Conservation (phyloP, 2,888 invertebrate genomes). For the Candidula unifasciata region DNA sequence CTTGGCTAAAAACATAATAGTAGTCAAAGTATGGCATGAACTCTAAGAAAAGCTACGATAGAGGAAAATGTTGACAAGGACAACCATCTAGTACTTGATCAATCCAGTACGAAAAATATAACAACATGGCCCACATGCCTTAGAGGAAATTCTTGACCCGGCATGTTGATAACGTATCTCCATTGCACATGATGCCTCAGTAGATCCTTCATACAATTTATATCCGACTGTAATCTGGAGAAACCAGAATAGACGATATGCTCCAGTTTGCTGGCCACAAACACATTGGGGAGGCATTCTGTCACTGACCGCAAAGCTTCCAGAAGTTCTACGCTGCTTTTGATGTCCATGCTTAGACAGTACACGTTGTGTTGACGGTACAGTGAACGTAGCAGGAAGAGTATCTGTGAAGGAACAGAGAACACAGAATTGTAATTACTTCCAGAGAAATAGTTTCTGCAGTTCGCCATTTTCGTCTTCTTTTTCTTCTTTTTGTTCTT, state of each 20-base stretch:
- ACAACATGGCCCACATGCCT: too few relatives aligned
- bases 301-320: slow-evolving; percentile 59
- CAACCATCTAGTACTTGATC: too few relatives aligned
- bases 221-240: slow-evolving; percentile 73
- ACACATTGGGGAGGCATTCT: slow-evolving; percentile 75
- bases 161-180: slow-evolving; percentile 76
- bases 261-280: slow-evolving; percentile 72
- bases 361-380: slow-evolving; percentile 54
- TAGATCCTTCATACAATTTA: slow-evolving; percentile 76
- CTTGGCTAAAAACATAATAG: too few relatives aligned
- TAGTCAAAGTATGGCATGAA: too few relatives aligned
- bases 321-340: slow-evolving; percentile 38
- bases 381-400: slow-evolving; percentile 52
- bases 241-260: slow-evolving; percentile 74
- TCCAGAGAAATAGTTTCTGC: too few relatives aligned
- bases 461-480: not conserved
- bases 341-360: slow-evolving; percentile 52
- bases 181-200: slow-evolving; percentile 62
- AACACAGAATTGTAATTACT: too few relatives aligned
- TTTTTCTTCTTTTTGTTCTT: too few relatives aligned
- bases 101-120: too few relatives aligned
- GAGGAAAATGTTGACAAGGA: too few relatives aligned
- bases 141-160: slow-evolving; percentile 76
- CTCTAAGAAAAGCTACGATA: too few relatives aligned
- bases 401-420: slow-evolving; percentile 12